Evolutionary conservation across 2,797 vertebrate genomes (phyloP), one percentile per base, ranked within the genome.

Genomic region (Gymnothorax reevesii): DNA sequence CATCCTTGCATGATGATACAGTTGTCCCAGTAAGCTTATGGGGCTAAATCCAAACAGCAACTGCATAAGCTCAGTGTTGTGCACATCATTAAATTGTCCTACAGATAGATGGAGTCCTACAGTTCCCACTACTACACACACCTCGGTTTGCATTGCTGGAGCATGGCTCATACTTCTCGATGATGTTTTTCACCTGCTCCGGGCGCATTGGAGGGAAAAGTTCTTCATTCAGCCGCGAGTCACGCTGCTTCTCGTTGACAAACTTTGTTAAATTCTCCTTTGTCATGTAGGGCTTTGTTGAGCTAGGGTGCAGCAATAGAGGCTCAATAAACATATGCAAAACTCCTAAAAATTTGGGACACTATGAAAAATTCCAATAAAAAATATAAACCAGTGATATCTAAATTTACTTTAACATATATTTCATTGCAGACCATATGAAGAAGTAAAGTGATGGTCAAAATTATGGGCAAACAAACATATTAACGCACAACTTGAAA

Each of bases 241-340:
- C 98, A 0, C 98, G 95, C 92, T 99, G 99, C 83, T 98, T 99
- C 94, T 98, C 97, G 84, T 99, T 98, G 91, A 99, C 97, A 88
- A 99, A 99, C 91, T 98, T 98, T 59, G 97, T 95, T 93, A 99
- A 93, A 89, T 97, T 97, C 13, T 99, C 98, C 90, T 98, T 99
- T 0, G 98, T 98, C 98, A 99, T 99, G 93, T 97, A 99, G 54
- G 98, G 98, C 92, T 99, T 96, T 3, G 94, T 95, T 82, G 98
- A 97, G 92, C 98, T 99, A 84, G 8, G 33, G 84, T 85, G 57
- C 33, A 9, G 33, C 13, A 80, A 52, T 15, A 66, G 20, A n/a
- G 15, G 27, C 27, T 77, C 73, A 77, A 20, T 15, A 13, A 33
- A 33, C 52, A 42, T 0, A 77, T 77, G 13, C 49, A 6, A 17